These are phyloP conservation scores for Neotoma lepida DNA, from an alignment of 2,113 vertebrate genomes.

Conservation along the genomic window DNA sequence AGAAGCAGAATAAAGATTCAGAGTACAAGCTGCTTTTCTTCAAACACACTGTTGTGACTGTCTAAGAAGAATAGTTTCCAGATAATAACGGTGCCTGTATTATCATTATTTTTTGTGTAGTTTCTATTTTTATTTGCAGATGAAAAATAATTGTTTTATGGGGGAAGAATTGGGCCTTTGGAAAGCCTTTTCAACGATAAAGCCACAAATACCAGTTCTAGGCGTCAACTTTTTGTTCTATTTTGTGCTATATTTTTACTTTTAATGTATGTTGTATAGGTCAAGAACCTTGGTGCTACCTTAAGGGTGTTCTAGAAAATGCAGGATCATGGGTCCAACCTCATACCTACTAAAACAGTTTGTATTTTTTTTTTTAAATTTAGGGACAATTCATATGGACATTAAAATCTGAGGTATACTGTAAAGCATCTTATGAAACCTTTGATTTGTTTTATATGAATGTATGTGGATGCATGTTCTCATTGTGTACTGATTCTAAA, in stretches of 20 bases:
- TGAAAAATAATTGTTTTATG: slow-evolving; percentile 28
- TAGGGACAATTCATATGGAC: neutral
- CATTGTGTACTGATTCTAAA: neutral
- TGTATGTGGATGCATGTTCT: neutral
- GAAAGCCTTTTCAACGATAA: slow-evolving; percentile 33
- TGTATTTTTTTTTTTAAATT: neutral
- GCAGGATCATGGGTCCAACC: neutral
- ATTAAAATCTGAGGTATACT: slow-evolving; percentile 45
- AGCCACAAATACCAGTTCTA: neutral
- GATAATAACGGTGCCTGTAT: neutral
- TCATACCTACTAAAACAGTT: neutral
- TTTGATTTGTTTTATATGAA: neutral
- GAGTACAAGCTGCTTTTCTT: neutral
- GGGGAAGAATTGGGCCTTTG: neutral
- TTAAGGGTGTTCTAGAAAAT: neutral
- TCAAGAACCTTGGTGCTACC: neutral
- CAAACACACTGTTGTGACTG: neutral
- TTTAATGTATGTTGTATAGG: neutral
- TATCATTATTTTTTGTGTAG: slow-evolving; percentile 1
- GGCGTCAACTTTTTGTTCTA: neutral
- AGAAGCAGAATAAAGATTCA: slow-evolving; percentile 4
- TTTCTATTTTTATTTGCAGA: slow-evolving; percentile 47
- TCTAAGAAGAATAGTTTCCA: slow-evolving; percentile 5
- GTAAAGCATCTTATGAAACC: neutral
- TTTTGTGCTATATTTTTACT: neutral